A percentile compares a stretch with the other conserved stretches of the same genome.
Conservation (phyloP, 2,797 vertebrate species). For the Notolepis coatsorum region DNA sequence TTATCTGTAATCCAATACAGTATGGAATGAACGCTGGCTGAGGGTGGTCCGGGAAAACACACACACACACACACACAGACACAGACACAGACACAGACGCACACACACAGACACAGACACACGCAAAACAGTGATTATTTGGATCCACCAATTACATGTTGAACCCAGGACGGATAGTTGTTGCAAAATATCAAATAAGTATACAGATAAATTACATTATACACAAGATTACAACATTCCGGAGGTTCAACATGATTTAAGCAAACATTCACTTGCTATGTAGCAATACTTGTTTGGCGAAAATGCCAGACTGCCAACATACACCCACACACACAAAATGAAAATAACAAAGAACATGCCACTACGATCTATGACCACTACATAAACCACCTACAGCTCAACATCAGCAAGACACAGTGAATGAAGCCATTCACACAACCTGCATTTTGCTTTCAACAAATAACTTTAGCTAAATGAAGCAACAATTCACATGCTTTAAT, state of each 20-base stretch:
- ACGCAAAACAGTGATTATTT: background rate
- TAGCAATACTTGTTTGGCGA: background rate
- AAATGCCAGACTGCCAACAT: background rate
- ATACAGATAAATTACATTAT: background rate
- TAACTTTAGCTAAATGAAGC: slow-evolving; percentile 42
- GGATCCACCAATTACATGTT: slow-evolving; percentile 12
- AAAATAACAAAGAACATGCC: too few relatives aligned
- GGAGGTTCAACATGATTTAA: too few relatives aligned
- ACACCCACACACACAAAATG: background rate
- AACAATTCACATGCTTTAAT: slow-evolving; percentile 46
- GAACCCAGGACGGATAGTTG: slow-evolving; percentile 35
- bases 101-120: background rate
- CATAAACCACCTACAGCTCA: background rate
- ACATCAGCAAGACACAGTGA: too few relatives aligned
- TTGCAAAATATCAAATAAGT: slow-evolving; percentile 24
- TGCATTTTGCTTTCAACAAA: slow-evolving; percentile 28
- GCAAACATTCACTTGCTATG: background rate
- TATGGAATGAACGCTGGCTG: slow-evolving; percentile 42
- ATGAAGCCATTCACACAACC: slow-evolving; percentile 42
- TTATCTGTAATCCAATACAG: slow-evolving; percentile 52
- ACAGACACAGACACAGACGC: slow-evolving; percentile 25
- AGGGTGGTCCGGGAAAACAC: too few relatives aligned
- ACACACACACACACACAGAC: background rate
- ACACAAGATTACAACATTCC: background rate
- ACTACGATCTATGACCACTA: too few relatives aligned